A percentile compares a stretch with the other conserved stretches of the same genome.
phyloP scores from a whole-genome alignment of 2,888 invertebrate species.

The Microplitis manilae region DNA sequence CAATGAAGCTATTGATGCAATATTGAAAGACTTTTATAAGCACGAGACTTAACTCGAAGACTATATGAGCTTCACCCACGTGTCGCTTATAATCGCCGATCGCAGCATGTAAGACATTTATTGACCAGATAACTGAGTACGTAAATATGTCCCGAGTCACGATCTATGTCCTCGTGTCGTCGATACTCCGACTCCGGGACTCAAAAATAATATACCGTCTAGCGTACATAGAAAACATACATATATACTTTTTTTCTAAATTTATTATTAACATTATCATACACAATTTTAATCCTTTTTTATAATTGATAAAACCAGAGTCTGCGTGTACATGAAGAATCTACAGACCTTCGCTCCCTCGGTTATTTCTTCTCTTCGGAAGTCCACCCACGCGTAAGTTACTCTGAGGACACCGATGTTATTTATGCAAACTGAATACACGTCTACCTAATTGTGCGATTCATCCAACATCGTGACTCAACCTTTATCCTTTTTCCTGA shows the following conservation, averaged over 20 bases:
- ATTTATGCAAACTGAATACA: conserved; percentile 64
- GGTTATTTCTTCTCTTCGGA: conserved; percentile 1
- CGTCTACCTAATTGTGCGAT: conserved; percentile 62
- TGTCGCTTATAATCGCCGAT: conserved; percentile 27
- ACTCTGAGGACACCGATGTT: conserved; percentile 38
- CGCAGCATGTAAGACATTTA: conserved; percentile 28
- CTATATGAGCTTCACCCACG: conserved; percentile 30
- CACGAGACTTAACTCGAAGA: background rate
- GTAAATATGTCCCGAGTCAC: conserved; percentile 22
- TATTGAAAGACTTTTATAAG: background rate
- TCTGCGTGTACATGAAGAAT: background rate
- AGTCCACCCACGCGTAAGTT: conserved; percentile 6
- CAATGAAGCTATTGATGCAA: conserved; percentile 26
- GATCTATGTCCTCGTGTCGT: conserved; percentile 1
- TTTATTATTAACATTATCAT: no score
- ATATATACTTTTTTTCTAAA: no score
- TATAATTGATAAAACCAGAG: background rate
- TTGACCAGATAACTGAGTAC: conserved; percentile 29
- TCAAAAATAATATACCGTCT: background rate
- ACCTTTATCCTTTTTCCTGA: conserved; percentile 12
- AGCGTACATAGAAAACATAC: no score
- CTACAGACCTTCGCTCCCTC: no score
- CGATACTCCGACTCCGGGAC: background rate
- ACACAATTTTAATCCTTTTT: background rate
- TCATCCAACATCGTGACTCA: conserved; percentile 35